Conservation (phyloP, 2,113 vertebrate species). For the Microtus pennsylvanicus region DNA sequence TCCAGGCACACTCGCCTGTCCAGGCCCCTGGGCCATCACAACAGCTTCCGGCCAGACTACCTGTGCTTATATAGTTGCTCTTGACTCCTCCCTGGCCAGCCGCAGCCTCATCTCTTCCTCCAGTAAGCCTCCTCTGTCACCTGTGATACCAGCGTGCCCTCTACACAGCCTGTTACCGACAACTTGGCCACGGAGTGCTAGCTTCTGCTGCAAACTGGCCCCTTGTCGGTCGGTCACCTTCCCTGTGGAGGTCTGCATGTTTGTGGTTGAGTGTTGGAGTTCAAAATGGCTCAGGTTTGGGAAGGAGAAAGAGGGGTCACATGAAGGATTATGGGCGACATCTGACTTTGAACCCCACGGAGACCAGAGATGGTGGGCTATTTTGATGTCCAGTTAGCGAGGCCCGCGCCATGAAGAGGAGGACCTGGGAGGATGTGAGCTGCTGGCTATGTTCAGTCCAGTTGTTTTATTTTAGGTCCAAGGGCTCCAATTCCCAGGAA, state of each 20-base stretch:
- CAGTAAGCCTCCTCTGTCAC: not conserved
- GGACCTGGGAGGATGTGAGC: not conserved
- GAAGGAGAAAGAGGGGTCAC: not conserved
- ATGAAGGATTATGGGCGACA: not conserved
- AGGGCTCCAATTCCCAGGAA: conserved; percentile 58
- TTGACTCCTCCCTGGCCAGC: not conserved
- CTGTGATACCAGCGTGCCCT: not conserved
- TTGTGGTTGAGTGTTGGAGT: not conserved
- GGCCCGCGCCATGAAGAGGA: not conserved
- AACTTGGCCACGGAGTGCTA: not conserved
- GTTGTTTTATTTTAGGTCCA: not conserved
- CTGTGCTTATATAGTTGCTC: not conserved
- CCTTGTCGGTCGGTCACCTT: not conserved
- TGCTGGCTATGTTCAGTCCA: not conserved
- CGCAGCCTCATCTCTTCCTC: not conserved
- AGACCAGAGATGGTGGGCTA: not conserved
- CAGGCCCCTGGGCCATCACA: not conserved
- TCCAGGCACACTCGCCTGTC: not conserved
- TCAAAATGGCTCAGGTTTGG: not conserved
- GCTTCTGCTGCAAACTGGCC: not conserved
- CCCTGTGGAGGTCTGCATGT: rapidly evolving
- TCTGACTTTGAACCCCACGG: not conserved
- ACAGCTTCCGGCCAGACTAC: not conserved
- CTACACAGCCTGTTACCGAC: not conserved
- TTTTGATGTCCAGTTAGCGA: not conserved